Conservation (phyloP, 2,888 invertebrate species). For the Blastobasis adustella region DNA sequence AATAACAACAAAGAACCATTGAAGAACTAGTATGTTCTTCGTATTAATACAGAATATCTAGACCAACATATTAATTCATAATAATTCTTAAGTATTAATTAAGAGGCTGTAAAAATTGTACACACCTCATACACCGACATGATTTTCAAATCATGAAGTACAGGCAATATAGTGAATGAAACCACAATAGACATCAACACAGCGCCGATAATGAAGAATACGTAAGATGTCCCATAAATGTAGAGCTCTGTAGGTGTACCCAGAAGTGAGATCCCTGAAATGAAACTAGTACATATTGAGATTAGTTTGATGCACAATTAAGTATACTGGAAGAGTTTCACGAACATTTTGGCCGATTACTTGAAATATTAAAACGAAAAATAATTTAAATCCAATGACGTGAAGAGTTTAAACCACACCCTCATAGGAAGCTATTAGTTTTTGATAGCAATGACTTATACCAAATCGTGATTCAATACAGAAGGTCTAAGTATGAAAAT, state of each 20-base stretch:
- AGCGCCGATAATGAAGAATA: conserved; percentile 76
- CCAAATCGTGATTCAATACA: too few relatives aligned
- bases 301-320: background rate
- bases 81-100: background rate
- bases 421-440: too few relatives aligned
- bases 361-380: too few relatives aligned
- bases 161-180: conserved; percentile 78
- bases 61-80: background rate
- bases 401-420: too few relatives aligned
- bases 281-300: conserved; percentile 64
- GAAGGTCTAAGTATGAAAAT: too few relatives aligned
- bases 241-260: conserved; percentile 88
- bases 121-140: conserved; percentile 85
- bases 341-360: too few relatives aligned
- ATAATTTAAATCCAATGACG: too few relatives aligned
- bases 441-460: too few relatives aligned
- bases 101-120: background rate
- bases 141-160: conserved; percentile 80
- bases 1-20: too few relatives aligned
- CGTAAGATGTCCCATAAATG: conserved; percentile 83
- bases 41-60: background rate
- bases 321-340: too few relatives aligned
- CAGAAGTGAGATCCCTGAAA: conserved; percentile 84
- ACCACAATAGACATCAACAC: conserved; percentile 76
- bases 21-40: background rate